Evolutionary conservation across 2,113 vertebrate species (phyloP).

Genomic region (Hyperopisus bebe): DNA sequence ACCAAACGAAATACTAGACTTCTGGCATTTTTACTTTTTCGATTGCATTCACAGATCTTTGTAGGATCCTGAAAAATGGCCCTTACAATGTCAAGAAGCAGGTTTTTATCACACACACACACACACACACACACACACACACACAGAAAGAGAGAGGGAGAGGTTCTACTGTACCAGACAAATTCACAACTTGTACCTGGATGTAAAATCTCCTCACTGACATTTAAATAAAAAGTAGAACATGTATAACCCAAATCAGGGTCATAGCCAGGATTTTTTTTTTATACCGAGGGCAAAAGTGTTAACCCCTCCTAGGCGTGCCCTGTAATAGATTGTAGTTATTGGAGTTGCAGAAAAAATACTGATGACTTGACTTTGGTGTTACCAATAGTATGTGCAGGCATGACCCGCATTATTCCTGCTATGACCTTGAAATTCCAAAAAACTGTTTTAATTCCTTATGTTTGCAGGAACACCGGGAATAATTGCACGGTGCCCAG

Average conservation of each 20-base stretch:
- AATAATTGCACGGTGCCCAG: neutral
- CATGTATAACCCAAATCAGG: neutral
- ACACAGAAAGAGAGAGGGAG: neutral
- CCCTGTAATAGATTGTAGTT: neutral
- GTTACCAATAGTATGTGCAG: neutral
- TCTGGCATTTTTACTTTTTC: neutral
- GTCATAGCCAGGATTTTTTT: neutral
- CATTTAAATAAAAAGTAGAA: neutral
- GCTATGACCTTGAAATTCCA: neutral
- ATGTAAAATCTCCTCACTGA: neutral
- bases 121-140: neutral
- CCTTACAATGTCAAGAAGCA: neutral
- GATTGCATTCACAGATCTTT: neutral
- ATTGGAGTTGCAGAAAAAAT: neutral
- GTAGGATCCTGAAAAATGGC: neutral
- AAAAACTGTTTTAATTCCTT: neutral
- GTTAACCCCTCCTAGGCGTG: neutral
- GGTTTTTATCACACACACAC: neutral
- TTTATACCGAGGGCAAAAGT: neutral
- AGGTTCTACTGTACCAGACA: neutral
- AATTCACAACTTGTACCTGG: neutral
- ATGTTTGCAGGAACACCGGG: neutral
- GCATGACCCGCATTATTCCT: neutral
- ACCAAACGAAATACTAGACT: neutral
- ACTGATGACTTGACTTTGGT: neutral